Base-by-base conservation (phyloP, 1,140 invertebrate species). In the Kradibia gibbosae region DNA sequence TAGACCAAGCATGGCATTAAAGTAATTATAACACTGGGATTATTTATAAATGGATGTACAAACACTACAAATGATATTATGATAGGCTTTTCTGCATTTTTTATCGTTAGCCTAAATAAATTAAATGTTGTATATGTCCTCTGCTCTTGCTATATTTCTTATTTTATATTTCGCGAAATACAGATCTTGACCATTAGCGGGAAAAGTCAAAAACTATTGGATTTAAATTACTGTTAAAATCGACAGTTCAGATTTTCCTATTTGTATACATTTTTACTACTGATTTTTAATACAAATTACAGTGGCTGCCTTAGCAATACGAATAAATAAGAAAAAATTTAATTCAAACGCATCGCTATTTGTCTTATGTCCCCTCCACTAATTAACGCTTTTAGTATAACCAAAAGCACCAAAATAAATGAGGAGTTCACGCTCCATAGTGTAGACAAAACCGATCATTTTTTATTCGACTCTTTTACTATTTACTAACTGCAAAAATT, bases 361-460 rank as follows among this genome's bases (percentile, higher is more conserved):
- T 67, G 34, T 22, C 34, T n/a, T 67, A 8, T 39, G 15, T n/a
- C 62, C 28, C 36, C 36, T 7, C 34, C 34, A 22, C 20, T 22
- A n/a, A 39, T 67, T 22, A 67, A 67, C 34, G 62, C 13, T 1
- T 13, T 39, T 36, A 36, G 28, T 36, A 39, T 36, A 39, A 31
- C 62, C 62, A 67, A 67, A 67, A 39, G 39, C 62, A 67, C 62
- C 39, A 67, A 67, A 67, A 67, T 39, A 67, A 67, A 67, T 67
- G 15, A 67, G 22, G 62, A 36, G 62, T 39, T 67, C 62, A n/a
- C 11, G 62, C 39, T 67, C 28, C 62, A 67, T 39, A 67, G 36
- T 67, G 34, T 36, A 20, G 20, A 22, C 34, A 39, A n/a, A 67
- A 67, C 39, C 39, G 62, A 67, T 67, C 62, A 36, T 39, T 39